Percentiles rank a stretch among this genome's conserved stretches.
Evolutionary conservation across 2,888 invertebrate genomes (phyloP).

Genomic region (Campopleginae sp.): DNA sequence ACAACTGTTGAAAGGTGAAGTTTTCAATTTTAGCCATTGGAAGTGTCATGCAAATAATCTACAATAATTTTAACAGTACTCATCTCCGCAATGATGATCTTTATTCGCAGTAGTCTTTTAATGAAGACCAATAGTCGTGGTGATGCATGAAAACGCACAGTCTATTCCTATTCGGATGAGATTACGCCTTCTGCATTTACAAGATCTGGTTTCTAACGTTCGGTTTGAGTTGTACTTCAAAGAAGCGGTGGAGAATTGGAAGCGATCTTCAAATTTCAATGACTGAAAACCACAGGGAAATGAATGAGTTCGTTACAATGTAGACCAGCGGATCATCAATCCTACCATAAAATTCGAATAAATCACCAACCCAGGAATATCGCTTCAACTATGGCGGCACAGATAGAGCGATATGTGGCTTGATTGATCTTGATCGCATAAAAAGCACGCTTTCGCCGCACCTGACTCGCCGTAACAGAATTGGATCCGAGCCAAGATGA

Average conservation of each 20-base stretch:
- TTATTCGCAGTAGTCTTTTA: neutral
- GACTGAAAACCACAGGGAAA: neutral
- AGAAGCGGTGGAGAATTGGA: neutral
- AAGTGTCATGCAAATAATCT: neutral
- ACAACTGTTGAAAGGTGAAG: neutral
- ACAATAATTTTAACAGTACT: neutral
- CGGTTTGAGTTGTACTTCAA: neutral
- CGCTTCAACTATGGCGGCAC: neutral
- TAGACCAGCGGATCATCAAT: slow-evolving; percentile 1
- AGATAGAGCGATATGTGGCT: neutral
- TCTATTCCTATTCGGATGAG: neutral
- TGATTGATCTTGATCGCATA: slow-evolving; percentile 1
- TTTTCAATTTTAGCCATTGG: neutral
- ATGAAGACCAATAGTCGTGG: neutral
- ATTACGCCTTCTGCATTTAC: neutral
- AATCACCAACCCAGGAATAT: neutral
- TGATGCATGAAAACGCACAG: no score
- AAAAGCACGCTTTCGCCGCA: slow-evolving; percentile 1
- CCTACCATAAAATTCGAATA: neutral
- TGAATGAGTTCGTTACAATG: neutral
- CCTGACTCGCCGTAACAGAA: slow-evolving; percentile 6
- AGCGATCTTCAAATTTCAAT: neutral
- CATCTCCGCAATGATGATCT: neutral
- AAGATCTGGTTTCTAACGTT: neutral
- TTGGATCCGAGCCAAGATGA: slow-evolving; percentile 4